Base-by-base conservation (phyloP, 2,797 vertebrate genomes). In the Lacerta viridis region DNA sequence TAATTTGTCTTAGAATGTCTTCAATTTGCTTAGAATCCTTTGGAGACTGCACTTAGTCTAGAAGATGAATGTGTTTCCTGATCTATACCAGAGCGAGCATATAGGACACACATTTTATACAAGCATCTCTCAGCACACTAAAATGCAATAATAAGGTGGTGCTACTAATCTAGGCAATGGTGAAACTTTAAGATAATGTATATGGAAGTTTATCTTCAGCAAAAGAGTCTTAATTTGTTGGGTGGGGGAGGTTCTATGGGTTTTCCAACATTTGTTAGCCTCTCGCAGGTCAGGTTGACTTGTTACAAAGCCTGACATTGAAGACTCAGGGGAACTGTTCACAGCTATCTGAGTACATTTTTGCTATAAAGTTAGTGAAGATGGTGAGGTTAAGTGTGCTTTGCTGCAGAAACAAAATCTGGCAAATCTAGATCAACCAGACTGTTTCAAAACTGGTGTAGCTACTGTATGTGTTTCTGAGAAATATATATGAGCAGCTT, bases 1-100 rank as follows among this genome's bases (percentile, higher is more conserved):
- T 76, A 76, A 76, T 76, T 85, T 85, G 9, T 76, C 39, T 41
- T 20, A 76, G 59, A 68, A 33, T 84, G 27, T 84, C 82, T 55
- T 33, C 27, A 43, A 11, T 13, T 43, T 46, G 18, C 83, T 59
- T 55, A 74, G 33, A 55, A 27, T 84, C n/a, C n/a, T 74, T 84
- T 84, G 33, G 10, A 55, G 81, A 18, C 8, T 46, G 18, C 66
- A 71, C 27, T 46, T 46, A 69, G 3, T 83, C 18, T 74, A 74
- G 27, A 55, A 59, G 46, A 55, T 7, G 36, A 59, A 75, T 74
- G 33, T 74, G n/a, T 39, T 69, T 64, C 33, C 43, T 20, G 25
- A 59, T 75, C 68, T 68, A 68, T 82, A 43, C 33, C 15, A 29
- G 33, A 76, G 6, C 25, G 11, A 46, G 25, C 75, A 86, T 64